Percentiles rank a stretch among this genome's conserved stretches.
Evolutionary conservation across 2,888 invertebrate species (phyloP).

Genomic region (Megamerina dolium): DNA sequence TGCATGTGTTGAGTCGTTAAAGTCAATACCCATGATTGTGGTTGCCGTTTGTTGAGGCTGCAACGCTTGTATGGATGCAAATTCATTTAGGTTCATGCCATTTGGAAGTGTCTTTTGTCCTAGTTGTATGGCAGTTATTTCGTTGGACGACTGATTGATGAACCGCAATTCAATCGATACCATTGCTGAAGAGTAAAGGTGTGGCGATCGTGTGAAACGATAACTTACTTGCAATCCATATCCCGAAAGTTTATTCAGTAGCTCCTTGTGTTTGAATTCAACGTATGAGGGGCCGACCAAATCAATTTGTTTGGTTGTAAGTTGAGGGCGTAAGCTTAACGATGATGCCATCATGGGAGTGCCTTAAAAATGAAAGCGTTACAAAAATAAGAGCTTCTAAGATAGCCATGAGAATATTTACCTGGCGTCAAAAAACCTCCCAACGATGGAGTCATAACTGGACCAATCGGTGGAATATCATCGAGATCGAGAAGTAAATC

Average conservation of each 20-base stretch:
- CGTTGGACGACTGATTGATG: slow-evolving; percentile 61
- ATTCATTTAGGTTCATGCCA: slow-evolving; percentile 70
- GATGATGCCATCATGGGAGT: slow-evolving; percentile 28
- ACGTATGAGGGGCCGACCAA: slow-evolving; percentile 58
- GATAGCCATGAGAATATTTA: slow-evolving; percentile 15
- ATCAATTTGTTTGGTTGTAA: slow-evolving; percentile 49
- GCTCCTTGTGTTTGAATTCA: slow-evolving; percentile 56
- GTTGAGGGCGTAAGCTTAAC: slow-evolving; percentile 28
- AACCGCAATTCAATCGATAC: slow-evolving; percentile 74
- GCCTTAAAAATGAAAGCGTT: slow-evolving; percentile 23
- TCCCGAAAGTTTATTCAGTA: slow-evolving; percentile 67
- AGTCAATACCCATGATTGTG: slow-evolving; percentile 78
- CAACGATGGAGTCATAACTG: slow-evolving; percentile 69
- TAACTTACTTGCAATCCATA: slow-evolving; percentile 61
- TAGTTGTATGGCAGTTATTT: slow-evolving; percentile 54
- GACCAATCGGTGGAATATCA: slow-evolving; percentile 62
- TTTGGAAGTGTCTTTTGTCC: slow-evolving; percentile 54
- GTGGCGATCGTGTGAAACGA: slow-evolving; percentile 72
- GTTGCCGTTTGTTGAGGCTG: slow-evolving; percentile 59
- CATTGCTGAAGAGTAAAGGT: slow-evolving; percentile 76
- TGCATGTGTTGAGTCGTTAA: slow-evolving; percentile 87
- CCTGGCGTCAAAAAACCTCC: slow-evolving; percentile 71
- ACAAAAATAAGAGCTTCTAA: neutral
- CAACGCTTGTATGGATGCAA: slow-evolving; percentile 61
- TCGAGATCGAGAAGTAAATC: slow-evolving; percentile 81